phyloP scores from a whole-genome alignment of 2,113 vertebrate species.

The Scopus umbretta region DNA sequence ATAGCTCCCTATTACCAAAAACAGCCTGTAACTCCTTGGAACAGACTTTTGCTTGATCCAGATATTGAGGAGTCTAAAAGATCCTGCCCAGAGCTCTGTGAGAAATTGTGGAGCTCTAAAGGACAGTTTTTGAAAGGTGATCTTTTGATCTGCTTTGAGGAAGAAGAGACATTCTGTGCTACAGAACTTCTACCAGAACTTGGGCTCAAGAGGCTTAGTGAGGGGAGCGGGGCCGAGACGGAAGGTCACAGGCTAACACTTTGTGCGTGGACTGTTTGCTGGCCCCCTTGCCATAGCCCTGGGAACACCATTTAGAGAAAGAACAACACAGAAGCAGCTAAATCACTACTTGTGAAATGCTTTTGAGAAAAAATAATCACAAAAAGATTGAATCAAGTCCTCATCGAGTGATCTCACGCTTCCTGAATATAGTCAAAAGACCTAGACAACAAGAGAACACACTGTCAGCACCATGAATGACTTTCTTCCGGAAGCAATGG shows the following conservation, averaged over 20 bases:
- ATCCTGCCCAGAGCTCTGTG: background rate
- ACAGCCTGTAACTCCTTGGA: background rate
- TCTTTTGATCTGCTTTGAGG: background rate
- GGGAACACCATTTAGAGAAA: background rate
- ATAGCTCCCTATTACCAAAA: background rate
- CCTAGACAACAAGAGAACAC: background rate
- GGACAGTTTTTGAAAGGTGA: background rate
- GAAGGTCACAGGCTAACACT: background rate
- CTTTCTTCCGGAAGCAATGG: background rate
- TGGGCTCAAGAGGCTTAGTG: background rate
- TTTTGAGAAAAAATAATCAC: background rate
- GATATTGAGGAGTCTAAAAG: background rate
- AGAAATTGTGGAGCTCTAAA: background rate
- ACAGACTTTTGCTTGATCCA: background rate
- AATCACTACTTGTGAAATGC: background rate
- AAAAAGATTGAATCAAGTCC: background rate
- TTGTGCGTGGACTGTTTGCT: background rate
- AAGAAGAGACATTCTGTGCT: background rate
- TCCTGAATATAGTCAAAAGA: background rate
- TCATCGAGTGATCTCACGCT: background rate
- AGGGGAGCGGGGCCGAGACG: background rate
- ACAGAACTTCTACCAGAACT: background rate
- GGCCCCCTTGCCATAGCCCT: background rate
- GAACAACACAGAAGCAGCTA: background rate
- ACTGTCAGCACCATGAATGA: background rate